Conservation (phyloP, 2,797 vertebrate genomes). For the Distichodus sexfasciatus region DNA sequence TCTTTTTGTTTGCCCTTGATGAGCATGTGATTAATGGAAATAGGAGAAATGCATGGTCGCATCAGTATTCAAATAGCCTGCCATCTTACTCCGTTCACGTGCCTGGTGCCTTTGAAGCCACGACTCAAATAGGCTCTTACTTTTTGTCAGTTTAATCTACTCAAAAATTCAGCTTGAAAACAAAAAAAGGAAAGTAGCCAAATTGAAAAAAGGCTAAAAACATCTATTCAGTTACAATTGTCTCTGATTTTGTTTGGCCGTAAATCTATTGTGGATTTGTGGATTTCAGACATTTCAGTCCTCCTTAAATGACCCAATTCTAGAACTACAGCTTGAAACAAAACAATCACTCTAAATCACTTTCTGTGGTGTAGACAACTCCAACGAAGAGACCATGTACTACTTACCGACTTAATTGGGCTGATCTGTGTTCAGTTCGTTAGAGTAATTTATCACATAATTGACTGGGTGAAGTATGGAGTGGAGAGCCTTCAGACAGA, state of each 20-base stretch:
- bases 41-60: constrained; percentile 80
- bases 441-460: constrained; percentile 56
- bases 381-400: constrained; percentile 43
- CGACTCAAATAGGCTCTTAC: constrained; percentile 36
- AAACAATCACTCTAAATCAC: constrained; percentile 45
- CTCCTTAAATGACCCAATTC: constrained; percentile 16
- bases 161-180: constrained; percentile 47
- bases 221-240: constrained; percentile 16
- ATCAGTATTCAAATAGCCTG: constrained; percentile 95
- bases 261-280: neutral
- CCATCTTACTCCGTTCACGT: constrained; percentile 78
- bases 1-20: constrained; percentile 81
- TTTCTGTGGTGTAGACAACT: constrained; percentile 36
- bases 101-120: constrained; percentile 65
- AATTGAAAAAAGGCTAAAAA: constrained; percentile 19
- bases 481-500: constrained; percentile 44
- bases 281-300: neutral
- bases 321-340: constrained; percentile 35
- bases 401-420: constrained; percentile 53
- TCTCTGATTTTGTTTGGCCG: constrained; percentile 31
- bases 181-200: neutral
- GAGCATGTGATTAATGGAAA: constrained; percentile 93
- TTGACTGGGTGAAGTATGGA: constrained; percentile 52
- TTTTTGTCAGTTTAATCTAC: constrained; percentile 57
- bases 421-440: constrained; percentile 54